These are phyloP conservation scores for Hypselothyrea guttata DNA, from an alignment of 2,888 invertebrate species.

Conservation along the genomic window DNA sequence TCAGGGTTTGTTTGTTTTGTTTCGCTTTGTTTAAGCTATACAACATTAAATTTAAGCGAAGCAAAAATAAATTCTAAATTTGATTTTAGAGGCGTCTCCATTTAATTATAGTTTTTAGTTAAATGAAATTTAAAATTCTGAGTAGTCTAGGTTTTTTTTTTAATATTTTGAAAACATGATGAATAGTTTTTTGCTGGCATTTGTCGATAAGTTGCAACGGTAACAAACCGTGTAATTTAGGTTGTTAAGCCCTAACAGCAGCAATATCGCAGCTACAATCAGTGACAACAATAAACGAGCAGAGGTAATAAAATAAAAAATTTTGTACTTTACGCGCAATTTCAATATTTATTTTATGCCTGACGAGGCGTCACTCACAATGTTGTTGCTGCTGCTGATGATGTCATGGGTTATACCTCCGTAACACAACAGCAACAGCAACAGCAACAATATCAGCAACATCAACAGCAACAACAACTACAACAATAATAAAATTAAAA, in stretches of 20 bases:
- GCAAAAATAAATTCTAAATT: too few relatives aligned
- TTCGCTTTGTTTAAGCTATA: too few relatives aligned
- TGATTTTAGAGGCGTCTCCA: too few relatives aligned
- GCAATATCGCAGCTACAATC: neutral
- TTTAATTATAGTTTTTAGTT: too few relatives aligned
- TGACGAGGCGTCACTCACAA: slow-evolving; percentile 11
- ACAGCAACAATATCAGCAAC: slow-evolving; percentile 11
- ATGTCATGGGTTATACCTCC: slow-evolving; percentile 53
- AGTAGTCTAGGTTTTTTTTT: too few relatives aligned
- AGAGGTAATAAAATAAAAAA: slow-evolving; percentile 34
- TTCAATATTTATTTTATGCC: slow-evolving; percentile 59
- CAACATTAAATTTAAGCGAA: too few relatives aligned
- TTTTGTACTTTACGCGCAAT: slow-evolving; percentile 44
- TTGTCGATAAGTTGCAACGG: neutral
- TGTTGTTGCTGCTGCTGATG: slow-evolving; percentile 40
- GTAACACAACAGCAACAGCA: slow-evolving; percentile 18
- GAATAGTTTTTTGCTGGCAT: too few relatives aligned
- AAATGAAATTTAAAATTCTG: too few relatives aligned
- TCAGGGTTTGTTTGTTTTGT: too few relatives aligned
- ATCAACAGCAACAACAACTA: slow-evolving; percentile 12
- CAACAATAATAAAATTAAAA: slow-evolving; percentile 1
- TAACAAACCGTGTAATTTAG: neutral
- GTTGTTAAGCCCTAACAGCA: neutral
- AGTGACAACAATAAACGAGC: slow-evolving; percentile 18
- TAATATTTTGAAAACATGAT: too few relatives aligned